These are phyloP conservation scores for Macaria liturata DNA, from an alignment of 2,888 invertebrate species.

Conservation along the genomic window DNA sequence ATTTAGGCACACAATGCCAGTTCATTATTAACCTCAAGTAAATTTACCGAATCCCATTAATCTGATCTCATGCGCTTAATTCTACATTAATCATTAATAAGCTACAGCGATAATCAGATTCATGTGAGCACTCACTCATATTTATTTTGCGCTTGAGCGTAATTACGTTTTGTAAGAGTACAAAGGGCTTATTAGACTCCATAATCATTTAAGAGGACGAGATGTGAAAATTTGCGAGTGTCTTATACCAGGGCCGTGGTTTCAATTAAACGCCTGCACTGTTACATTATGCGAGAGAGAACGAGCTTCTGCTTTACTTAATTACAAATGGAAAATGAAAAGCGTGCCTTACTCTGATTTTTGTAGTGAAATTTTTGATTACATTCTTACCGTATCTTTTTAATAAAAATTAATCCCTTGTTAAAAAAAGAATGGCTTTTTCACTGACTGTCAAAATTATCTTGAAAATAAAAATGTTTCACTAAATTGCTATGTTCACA, in stretches of 20 bases:
- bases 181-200: constrained; percentile 42
- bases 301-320: constrained; percentile 9
- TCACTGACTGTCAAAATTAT: too few relatives aligned
- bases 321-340: constrained; percentile 11
- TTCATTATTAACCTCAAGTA: constrained; percentile 15
- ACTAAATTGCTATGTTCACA: too few relatives aligned
- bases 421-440: too few relatives aligned
- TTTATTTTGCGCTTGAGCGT: constrained; percentile 27
- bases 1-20: too few relatives aligned
- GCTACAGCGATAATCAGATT: constrained; percentile 26
- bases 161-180: constrained; percentile 39
- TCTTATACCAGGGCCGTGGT: constrained; percentile 47
- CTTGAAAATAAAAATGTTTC: too few relatives aligned
- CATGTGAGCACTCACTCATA: constrained; percentile 10
- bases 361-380: too few relatives aligned
- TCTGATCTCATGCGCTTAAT: constrained; percentile 15
- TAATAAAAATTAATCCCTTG: too few relatives aligned
- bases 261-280: constrained; percentile 51
- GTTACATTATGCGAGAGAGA: constrained; percentile 26
- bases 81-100: constrained; percentile 18
- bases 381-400: too few relatives aligned
- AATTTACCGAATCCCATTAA: constrained; percentile 17
- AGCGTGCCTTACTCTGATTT: too few relatives aligned
- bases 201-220: constrained; percentile 44
- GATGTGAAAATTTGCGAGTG: constrained; percentile 42